Conservation (phyloP, 92 coral and sea anemone genomes). For the Parazoanthus atlanticus region DNA sequence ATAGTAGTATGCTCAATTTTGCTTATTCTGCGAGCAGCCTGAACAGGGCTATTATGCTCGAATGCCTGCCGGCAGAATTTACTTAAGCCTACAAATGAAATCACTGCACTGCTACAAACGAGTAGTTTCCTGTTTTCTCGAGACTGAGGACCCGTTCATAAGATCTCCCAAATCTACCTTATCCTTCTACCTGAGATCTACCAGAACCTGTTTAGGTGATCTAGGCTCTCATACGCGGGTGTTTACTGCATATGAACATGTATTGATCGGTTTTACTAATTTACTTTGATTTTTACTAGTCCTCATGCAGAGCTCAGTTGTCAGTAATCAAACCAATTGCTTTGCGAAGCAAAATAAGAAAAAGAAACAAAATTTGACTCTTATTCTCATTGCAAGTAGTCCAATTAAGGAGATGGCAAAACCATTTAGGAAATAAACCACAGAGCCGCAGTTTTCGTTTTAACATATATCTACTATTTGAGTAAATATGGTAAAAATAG, state of each 20-base stretch:
- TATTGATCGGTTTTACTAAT: not conserved
- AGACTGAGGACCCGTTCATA: too few species aligned
- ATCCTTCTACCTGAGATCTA: not conserved
- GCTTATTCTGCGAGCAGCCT: too few species aligned
- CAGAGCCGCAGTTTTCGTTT: not conserved
- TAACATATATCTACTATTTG: too few species aligned
- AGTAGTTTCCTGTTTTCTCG: too few species aligned
- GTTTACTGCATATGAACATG: not conserved
- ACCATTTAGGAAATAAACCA: not conserved
- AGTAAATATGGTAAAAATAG: too few species aligned
- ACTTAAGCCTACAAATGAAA: too few species aligned
- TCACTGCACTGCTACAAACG: too few species aligned
- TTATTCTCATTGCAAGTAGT: not conserved
- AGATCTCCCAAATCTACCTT: too few species aligned
- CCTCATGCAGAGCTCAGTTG: not conserved
- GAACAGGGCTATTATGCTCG: too few species aligned
- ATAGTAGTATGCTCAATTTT: too few species aligned
- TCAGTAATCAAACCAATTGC: not conserved
- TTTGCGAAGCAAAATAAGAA: not conserved
- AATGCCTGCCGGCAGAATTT: too few species aligned
- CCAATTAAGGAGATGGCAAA: not conserved
- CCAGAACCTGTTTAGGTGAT: not conserved
- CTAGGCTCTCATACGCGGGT: not conserved
- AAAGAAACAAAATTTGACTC: not conserved
- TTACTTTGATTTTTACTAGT: not conserved